Percentiles rank a stretch among this genome's conserved stretches.
phyloP scores from a whole-genome alignment of 2,797 vertebrate genomes.

The Ciconia nigra region DNA sequence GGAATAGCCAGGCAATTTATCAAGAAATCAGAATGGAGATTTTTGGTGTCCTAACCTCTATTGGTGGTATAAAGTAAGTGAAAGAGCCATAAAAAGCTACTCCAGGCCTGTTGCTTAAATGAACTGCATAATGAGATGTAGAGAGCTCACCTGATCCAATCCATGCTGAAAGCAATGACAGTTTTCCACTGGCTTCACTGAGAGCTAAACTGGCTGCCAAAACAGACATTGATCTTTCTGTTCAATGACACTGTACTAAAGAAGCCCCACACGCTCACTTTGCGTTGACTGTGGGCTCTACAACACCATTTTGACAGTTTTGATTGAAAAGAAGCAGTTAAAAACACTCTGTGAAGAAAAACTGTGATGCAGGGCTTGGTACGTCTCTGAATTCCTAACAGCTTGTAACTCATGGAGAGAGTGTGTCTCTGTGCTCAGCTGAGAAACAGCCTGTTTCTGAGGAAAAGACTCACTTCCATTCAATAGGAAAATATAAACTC shows the following conservation, averaged over 20 bases:
- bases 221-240: slow-evolving; percentile 19
- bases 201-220: neutral
- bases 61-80: neutral
- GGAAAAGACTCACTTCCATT: neutral
- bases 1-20: neutral
- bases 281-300: neutral
- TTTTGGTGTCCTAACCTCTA: neutral
- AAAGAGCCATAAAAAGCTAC: slow-evolving; percentile 8
- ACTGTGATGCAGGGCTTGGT: neutral
- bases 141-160: neutral
- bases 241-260: neutral
- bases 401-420: neutral
- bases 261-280: neutral
- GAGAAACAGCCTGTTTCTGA: neutral
- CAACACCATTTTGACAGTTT: slow-evolving; percentile 36
- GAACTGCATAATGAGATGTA: neutral
- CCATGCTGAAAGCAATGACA: neutral
- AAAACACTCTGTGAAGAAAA: slow-evolving; percentile 57
- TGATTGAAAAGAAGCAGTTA: slow-evolving; percentile 57
- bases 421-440: neutral
- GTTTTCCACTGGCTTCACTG: neutral
- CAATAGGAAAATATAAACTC: neutral
- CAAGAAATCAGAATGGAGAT: neutral
- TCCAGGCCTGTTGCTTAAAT: neutral
- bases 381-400: neutral